Percentiles rank a stretch among this genome's conserved stretches.
Evolutionary conservation across 35 echinoderm and acorn worm genomes (phyloP).

Genomic region (Chiridota heheva): DNA sequence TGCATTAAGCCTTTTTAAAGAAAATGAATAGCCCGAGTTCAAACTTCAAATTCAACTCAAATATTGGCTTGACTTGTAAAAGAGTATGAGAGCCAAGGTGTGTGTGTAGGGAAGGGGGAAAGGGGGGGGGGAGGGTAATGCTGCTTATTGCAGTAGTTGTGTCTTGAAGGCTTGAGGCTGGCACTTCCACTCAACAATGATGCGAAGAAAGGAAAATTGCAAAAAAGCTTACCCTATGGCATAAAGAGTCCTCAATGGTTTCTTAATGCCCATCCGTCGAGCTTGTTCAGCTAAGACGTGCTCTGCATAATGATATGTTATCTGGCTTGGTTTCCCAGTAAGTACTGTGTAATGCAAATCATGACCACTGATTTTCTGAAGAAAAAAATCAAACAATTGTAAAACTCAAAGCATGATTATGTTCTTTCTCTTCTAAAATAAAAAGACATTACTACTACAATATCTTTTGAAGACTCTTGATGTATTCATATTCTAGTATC

Average conservation of each 20-base stretch:
- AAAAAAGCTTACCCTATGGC: slow-evolving; percentile 94
- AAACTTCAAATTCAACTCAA: too few relatives aligned
- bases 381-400: not conserved
- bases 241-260: slow-evolving; percentile 83
- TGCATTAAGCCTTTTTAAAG: too few relatives aligned
- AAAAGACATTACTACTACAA: too few relatives aligned
- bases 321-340: slow-evolving; percentile 94
- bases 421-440: too few relatives aligned
- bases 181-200: not conserved
- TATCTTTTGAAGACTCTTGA: too few relatives aligned
- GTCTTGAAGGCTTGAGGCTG: not conserved
- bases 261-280: slow-evolving; percentile 64
- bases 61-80: too few relatives aligned
- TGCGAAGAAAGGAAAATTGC: too few relatives aligned
- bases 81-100: not conserved
- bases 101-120: not conserved
- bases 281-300: slow-evolving; percentile 73
- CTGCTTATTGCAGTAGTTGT: not conserved
- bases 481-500: too few relatives aligned
- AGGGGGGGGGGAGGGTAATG: not conserved
- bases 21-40: too few relatives aligned
- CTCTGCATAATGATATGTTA: slow-evolving; percentile 96
- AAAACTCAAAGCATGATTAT: too few relatives aligned
- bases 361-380: slow-evolving; percentile 89
- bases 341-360: slow-evolving; percentile 77